Percentiles rank a stretch among this genome's conserved stretches.
These are phyloP conservation scores for Theonella swinhoei DNA, from an alignment of 37 sponge, comb jelly and placozoan genomes.

Conservation along the genomic window DNA sequence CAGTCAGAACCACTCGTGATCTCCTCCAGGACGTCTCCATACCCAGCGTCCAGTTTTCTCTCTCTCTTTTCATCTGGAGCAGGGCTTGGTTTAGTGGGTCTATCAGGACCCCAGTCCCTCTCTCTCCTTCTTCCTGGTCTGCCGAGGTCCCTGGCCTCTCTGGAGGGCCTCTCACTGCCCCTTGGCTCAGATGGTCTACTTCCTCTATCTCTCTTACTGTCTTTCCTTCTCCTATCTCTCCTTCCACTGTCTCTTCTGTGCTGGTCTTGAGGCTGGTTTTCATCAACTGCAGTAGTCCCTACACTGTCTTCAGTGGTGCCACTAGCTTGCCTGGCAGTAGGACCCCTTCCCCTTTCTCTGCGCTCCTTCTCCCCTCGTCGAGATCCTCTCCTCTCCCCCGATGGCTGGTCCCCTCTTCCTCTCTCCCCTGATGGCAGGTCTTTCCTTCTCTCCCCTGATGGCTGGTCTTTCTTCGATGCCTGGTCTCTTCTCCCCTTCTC, in stretches of 20 bases:
- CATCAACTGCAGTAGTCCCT: no score
- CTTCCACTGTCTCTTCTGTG: not conserved
- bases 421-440: not conserved
- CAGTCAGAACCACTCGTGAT: constrained; percentile 54
- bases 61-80: not conserved
- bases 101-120: not conserved
- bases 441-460: not conserved
- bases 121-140: not conserved
- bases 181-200: not conserved
- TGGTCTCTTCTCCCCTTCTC: not conserved
- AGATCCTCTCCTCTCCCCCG: not conserved
- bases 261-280: not conserved
- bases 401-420: not conserved
- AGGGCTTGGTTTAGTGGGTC: not conserved
- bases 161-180: not conserved
- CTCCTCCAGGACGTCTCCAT: constrained; percentile 7
- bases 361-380: no score
- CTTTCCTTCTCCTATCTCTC: not conserved
- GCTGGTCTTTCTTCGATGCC: not conserved
- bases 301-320: no score
- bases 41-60: not conserved
- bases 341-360: not conserved
- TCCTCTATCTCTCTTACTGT: not conserved
- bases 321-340: no score
- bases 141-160: not conserved